phyloP scores from a whole-genome alignment of 2,113 vertebrate genomes.

The Tor tambroides region DNA sequence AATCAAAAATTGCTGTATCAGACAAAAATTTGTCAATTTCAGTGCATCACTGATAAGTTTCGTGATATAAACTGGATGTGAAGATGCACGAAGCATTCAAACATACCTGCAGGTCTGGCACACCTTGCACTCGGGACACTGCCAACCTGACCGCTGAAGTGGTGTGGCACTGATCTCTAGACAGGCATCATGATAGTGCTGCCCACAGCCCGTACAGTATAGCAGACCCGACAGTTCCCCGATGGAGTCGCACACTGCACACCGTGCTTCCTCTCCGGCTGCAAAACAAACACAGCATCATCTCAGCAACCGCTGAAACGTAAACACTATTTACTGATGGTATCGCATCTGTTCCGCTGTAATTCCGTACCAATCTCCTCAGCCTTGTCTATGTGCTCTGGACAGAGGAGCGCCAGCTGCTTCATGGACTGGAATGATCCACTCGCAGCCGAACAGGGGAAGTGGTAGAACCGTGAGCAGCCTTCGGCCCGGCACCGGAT shows the following conservation, averaged over 20 bases:
- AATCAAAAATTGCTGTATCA: no score
- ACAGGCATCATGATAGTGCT: slow-evolving; percentile 94
- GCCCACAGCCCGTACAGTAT: slow-evolving; percentile 92
- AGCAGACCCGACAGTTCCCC: slow-evolving; percentile 87
- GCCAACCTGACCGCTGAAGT: slow-evolving; percentile 91
- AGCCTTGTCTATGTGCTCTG: slow-evolving; percentile 88
- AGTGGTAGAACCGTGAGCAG: slow-evolving; percentile 93
- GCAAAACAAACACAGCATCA: not conserved
- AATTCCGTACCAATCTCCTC: slow-evolving; percentile 81
- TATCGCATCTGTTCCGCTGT: not conserved
- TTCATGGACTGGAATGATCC: slow-evolving; percentile 96
- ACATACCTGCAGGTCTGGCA: slow-evolving; percentile 96
- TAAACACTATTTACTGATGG: not conserved
- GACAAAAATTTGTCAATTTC: no score
- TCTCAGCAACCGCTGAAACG: not conserved
- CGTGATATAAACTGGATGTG: not conserved
- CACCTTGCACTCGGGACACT: slow-evolving; percentile 96
- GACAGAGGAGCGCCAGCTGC: slow-evolving; percentile 89
- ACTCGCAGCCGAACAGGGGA: slow-evolving; percentile 90
- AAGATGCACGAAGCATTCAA: slow-evolving; percentile 36
- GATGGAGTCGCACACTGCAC: slow-evolving; percentile 83
- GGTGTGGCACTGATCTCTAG: slow-evolving; percentile 88
- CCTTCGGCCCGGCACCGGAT: slow-evolving; percentile 88
- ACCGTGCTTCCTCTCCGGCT: slow-evolving; percentile 87
- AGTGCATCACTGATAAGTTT: not conserved